Conservation (phyloP, 1,140 invertebrate species). For the Drosophila nigromelanica region DNA sequence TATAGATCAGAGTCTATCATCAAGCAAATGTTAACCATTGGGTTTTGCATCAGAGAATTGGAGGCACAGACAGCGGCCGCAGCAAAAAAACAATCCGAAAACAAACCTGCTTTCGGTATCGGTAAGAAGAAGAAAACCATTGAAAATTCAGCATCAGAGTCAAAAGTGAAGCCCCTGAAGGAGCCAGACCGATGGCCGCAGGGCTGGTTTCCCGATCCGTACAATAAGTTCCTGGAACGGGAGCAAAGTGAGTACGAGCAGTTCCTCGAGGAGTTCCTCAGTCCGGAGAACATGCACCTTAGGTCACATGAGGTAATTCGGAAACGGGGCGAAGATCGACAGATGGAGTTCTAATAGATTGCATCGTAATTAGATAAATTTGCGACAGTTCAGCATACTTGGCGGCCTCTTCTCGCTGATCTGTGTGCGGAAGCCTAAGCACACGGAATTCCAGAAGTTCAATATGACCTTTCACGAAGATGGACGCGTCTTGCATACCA, state of each 20-base stretch:
- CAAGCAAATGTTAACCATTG: neutral
- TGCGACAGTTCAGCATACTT: constrained; percentile 60
- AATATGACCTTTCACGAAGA: constrained; percentile 67
- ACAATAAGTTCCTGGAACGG: constrained; percentile 39
- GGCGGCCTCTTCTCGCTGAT: constrained; percentile 63
- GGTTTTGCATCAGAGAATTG: neutral
- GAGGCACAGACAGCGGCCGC: neutral
- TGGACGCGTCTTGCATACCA: constrained; percentile 31
- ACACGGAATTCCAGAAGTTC: constrained; percentile 49
- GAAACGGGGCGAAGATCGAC: neutral
- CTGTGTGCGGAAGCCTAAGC: constrained; percentile 56
- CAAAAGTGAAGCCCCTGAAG: constrained; percentile 11
- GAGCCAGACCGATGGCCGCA: constrained; percentile 43
- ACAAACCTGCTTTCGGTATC: neutral
- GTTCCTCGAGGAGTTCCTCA: constrained; percentile 50
- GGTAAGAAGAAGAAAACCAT: neutral
- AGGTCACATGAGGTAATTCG: constrained; percentile 45
- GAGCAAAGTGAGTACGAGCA: constrained; percentile 45
- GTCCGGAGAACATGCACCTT: constrained; percentile 45
- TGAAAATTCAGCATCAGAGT: neutral
- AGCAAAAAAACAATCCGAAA: neutral
- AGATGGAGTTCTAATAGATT: neutral
- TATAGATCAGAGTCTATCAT: no score
- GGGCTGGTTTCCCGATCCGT: constrained; percentile 62
- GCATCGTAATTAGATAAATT: constrained; percentile 52